Percentiles rank a stretch among this genome's conserved stretches.
Conservation (phyloP, 2,113 vertebrate species). For the Grallaria varia region DNA sequence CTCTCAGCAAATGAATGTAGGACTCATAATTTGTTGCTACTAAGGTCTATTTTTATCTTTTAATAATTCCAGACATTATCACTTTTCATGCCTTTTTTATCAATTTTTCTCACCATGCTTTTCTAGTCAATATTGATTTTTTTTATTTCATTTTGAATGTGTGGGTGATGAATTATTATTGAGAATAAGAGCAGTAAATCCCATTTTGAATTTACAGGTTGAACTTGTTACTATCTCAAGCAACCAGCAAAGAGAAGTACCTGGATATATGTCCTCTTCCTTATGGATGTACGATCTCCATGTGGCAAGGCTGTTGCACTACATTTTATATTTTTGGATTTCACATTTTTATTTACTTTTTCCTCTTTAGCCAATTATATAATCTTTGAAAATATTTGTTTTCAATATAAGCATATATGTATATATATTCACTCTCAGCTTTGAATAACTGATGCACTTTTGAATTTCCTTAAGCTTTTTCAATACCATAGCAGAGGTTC, state of each 20-base stretch:
- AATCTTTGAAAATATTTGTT: background rate
- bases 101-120: background rate
- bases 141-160: background rate
- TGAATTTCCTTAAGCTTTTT: background rate
- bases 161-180: background rate
- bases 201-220: background rate
- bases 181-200: background rate
- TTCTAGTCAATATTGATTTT: background rate
- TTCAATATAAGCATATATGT: background rate
- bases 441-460: background rate
- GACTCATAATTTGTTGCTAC: background rate
- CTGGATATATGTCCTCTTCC: background rate
- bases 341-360: background rate
- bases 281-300: background rate
- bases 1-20: background rate
- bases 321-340: background rate
- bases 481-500: background rate
- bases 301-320: background rate
- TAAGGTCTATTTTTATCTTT: background rate
- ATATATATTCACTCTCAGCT: background rate
- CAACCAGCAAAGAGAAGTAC: background rate
- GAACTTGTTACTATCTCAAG: background rate
- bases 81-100: background rate
- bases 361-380: background rate
- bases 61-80: background rate